Conservation (phyloP, 2,888 invertebrate genomes). For the Bruchidius siliquastri region DNA sequence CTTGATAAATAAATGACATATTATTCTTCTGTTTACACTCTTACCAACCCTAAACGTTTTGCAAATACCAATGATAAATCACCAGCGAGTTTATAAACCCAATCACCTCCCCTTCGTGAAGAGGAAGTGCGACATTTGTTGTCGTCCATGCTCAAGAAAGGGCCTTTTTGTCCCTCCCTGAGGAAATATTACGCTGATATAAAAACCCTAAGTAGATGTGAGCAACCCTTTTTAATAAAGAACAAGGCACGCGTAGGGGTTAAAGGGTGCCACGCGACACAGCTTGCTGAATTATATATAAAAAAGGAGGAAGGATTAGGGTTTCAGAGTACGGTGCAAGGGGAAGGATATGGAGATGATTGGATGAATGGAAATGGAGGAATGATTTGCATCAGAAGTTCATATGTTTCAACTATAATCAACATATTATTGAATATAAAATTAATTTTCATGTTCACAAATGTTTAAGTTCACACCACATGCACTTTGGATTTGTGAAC, state of each 20-base stretch:
- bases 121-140: slow-evolving; percentile 19
- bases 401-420: no score
- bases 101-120: slow-evolving; percentile 6
- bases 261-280: slow-evolving; percentile 37
- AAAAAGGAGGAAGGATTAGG: slow-evolving; percentile 5
- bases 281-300: slow-evolving; percentile 43
- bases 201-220: slow-evolving; percentile 38
- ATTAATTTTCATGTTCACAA: no score
- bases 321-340: background rate
- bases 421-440: no score
- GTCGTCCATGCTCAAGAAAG: slow-evolving; percentile 25
- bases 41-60: background rate
- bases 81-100: background rate
- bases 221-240: slow-evolving; percentile 45
- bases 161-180: slow-evolving; percentile 25
- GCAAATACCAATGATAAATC: background rate
- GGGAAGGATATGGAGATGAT: background rate
- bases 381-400: background rate
- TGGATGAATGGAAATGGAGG: background rate
- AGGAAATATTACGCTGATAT: slow-evolving; percentile 36
- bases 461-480: no score
- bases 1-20: no score
- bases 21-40: background rate
- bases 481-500: no score
- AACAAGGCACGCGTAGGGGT: slow-evolving; percentile 39